These are phyloP conservation scores for Xylocampa areola DNA, from an alignment of 2,888 invertebrate species.

Conservation along the genomic window DNA sequence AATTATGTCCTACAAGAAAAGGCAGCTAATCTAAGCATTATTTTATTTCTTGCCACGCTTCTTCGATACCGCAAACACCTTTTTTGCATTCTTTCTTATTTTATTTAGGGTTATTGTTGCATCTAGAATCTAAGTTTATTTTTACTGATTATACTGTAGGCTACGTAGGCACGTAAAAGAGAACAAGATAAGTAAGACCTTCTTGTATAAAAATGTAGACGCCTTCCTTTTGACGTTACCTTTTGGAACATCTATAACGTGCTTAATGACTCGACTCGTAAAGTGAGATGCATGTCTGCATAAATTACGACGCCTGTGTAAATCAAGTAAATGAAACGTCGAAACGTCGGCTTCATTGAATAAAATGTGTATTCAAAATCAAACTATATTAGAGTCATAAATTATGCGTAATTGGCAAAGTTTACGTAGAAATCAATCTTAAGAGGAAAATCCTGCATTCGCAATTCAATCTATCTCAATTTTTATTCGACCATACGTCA, in stretches of 20 bases:
- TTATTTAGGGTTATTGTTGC: slow-evolving; percentile 64
- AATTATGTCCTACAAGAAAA: slow-evolving; percentile 36
- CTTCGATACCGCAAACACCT: slow-evolving; percentile 69
- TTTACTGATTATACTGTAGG: slow-evolving; percentile 56
- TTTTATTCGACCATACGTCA: slow-evolving; percentile 35
- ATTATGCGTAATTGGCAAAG: slow-evolving; percentile 47
- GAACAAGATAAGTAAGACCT: slow-evolving; percentile 39
- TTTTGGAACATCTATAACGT: slow-evolving; percentile 17
- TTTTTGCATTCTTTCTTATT: slow-evolving; percentile 74
- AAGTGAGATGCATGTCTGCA: slow-evolving; percentile 13
- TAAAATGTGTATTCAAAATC: slow-evolving; percentile 22
- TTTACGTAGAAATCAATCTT: slow-evolving; percentile 37
- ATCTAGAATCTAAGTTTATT: slow-evolving; percentile 58
- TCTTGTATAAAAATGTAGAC: slow-evolving; percentile 31
- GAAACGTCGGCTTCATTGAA: slow-evolving; percentile 4
- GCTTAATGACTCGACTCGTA: slow-evolving; percentile 23
- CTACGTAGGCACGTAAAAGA: slow-evolving; percentile 56
- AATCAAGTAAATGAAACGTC: slow-evolving; percentile 4
- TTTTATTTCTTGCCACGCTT: slow-evolving; percentile 63
- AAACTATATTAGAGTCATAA: slow-evolving; percentile 34
- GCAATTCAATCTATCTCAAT: slow-evolving; percentile 38
- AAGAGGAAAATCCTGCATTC: slow-evolving; percentile 32
- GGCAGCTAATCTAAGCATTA: slow-evolving; percentile 36
- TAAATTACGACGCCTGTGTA: slow-evolving; percentile 7
- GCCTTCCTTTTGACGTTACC: slow-evolving; percentile 11